Percentiles rank a stretch among this genome's conserved stretches.
These are phyloP conservation scores for Meteorus cinctellus DNA, from an alignment of 2,888 invertebrate genomes.

Conservation along the genomic window DNA sequence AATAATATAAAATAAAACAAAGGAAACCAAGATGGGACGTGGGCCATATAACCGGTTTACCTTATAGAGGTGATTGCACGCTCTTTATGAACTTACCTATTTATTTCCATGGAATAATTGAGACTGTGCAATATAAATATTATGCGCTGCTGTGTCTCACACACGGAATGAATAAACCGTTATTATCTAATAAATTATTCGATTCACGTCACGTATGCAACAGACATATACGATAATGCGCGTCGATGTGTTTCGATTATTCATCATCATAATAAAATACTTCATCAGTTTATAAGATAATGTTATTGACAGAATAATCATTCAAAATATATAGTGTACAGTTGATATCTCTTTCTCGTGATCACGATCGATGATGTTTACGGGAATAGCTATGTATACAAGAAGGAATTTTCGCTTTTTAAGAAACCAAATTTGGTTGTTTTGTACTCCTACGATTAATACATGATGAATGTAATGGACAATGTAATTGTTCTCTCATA, in stretches of 20 bases:
- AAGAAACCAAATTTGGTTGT: no score
- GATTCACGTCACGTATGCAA: background rate
- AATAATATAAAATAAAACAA: conserved; percentile 8
- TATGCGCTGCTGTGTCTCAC: background rate
- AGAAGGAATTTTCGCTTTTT: no score
- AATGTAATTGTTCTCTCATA: no score
- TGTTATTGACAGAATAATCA: background rate
- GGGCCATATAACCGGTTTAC: background rate
- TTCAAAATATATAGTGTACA: background rate
- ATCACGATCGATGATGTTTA: no score
- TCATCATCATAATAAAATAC: background rate
- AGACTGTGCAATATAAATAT: background rate
- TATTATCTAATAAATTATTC: conserved; percentile 2
- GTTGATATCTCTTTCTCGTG: background rate
- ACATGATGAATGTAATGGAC: no score
- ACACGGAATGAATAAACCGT: conserved; percentile 3
- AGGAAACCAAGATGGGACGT: background rate
- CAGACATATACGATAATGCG: background rate
- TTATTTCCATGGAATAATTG: background rate
- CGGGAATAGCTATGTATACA: no score
- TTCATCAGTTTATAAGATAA: background rate
- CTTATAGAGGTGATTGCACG: background rate
- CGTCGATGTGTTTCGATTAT: background rate
- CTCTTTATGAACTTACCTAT: background rate
- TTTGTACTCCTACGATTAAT: no score